A percentile compares a stretch with the other conserved stretches of the same genome.
These are phyloP conservation scores for Germaria angustata DNA, from an alignment of 2,888 invertebrate species.

Conservation along the genomic window DNA sequence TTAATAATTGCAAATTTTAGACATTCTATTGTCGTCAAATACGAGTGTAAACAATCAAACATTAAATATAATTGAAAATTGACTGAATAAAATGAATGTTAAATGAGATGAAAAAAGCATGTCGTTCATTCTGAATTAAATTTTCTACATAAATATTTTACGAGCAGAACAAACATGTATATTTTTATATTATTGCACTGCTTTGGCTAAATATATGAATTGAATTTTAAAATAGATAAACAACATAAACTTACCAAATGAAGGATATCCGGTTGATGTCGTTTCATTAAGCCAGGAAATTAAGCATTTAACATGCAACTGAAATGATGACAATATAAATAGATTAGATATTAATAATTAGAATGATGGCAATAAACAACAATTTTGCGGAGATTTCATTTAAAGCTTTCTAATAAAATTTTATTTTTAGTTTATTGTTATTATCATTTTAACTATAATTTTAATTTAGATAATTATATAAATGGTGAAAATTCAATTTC, in stretches of 20 bases:
- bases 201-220: not conserved
- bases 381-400: no score
- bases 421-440: no score
- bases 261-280: not conserved
- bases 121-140: not conserved
- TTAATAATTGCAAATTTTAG: not conserved
- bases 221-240: not conserved
- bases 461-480: no score
- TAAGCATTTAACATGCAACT: not conserved
- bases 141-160: not conserved
- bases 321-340: not conserved
- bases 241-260: constrained; percentile 17
- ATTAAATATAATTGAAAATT: constrained; percentile 26
- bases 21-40: not conserved
- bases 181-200: no score
- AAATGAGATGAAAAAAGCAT: constrained; percentile 15
- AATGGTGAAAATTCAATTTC: no score
- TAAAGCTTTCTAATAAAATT: no score
- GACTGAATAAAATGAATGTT: constrained; percentile 3
- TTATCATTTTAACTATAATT: no score
- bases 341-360: not conserved
- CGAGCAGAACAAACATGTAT: not conserved
- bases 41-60: constrained; percentile 18
- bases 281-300: not conserved
- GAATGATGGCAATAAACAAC: not conserved